Conservation (phyloP, 2,888 invertebrate genomes). For the Julus scanicus region DNA sequence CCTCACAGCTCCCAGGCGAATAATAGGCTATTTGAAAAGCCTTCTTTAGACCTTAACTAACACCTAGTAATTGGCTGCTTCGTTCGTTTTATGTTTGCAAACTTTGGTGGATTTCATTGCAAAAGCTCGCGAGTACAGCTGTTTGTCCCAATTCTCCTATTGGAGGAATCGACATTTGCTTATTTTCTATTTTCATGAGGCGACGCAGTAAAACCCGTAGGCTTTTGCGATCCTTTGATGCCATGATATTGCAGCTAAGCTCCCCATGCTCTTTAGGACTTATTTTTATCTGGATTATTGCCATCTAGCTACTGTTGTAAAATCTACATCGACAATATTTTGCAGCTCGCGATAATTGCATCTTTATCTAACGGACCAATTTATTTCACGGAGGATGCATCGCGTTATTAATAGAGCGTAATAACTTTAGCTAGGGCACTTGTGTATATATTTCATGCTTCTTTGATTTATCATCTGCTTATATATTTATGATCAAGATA, state of each 20-base stretch:
- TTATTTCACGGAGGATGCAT: conserved; percentile 26
- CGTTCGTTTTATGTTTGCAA: conserved; percentile 33
- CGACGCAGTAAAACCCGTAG: conserved; percentile 11
- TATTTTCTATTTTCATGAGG: conserved; percentile 26
- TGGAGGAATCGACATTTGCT: conserved; percentile 19
- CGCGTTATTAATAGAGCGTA: conserved; percentile 33
- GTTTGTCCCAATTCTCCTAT: conserved; percentile 33
- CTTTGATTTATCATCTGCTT: conserved; percentile 24
- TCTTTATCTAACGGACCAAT: conserved; percentile 28
- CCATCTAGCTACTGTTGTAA: background rate
- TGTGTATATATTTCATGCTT: background rate
- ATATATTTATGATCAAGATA: background rate
- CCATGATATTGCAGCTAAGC: conserved; percentile 21
- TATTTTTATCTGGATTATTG: conserved; percentile 33
- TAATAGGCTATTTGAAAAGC: conserved; percentile 27
- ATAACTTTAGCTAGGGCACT: conserved; percentile 6
- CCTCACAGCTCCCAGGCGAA: conserved; percentile 25
- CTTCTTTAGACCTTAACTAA: conserved; percentile 33
- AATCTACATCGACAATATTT: conserved; percentile 24
- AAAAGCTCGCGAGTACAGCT: conserved; percentile 20
- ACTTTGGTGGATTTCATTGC: conserved; percentile 20
- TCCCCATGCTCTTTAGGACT: conserved; percentile 5
- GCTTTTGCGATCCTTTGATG: conserved; percentile 3
- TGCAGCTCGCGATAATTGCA: background rate
- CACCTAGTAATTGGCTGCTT: conserved; percentile 33